Base-by-base conservation (phyloP, 2,888 invertebrate species). In the Napeogenes inachia region DNA sequence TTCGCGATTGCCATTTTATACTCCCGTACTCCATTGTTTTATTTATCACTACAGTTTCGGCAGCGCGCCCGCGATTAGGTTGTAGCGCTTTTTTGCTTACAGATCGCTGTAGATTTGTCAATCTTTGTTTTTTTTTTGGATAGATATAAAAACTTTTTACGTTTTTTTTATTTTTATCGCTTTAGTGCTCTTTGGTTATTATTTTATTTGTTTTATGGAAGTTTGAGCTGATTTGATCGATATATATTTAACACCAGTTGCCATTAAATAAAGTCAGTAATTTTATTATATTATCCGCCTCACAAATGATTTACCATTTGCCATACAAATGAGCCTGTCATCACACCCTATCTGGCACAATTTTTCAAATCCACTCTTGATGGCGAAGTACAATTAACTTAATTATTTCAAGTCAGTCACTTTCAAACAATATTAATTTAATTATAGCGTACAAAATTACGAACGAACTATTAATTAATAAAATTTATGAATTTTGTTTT, bases 1-100 rank as follows among this genome's bases (percentile, higher is more conserved):
- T 90, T 88, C 87, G 87, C 89, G 89, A 90, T 90, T 90, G 89
- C 90, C 89, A 90, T 90, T 89, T 90, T 89, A 89, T 89, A 89
- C 89, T 87, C 87, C 81, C 84, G 84, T 87, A 84, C 85, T 86
- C 86, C 85, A 89, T 89, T 90, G 89, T 89, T 90, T 90, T 89
- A 89, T 90, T 90, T 90, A 90, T 89, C 83, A 88, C 80, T 77
- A 78, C 84, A 84, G 89, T 89, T 89, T 87, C 87, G 85, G 85
- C 84, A 80, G 82, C 83, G 85, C 81, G 80, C 75, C 79, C 78
- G 80, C 89, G 89, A 89, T 90, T 89, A 90, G 89, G 88, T 82
- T 79, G 83, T 77, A 82, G 78, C 81, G 86, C 82, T 89, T 89
- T 89, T 89, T 87, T 82, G 83, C 82, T 87, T 79, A 83, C 87